Evolutionary conservation across 2,113 vertebrate genomes (phyloP).

Genomic region (Chroicocephalus ridibundus): DNA sequence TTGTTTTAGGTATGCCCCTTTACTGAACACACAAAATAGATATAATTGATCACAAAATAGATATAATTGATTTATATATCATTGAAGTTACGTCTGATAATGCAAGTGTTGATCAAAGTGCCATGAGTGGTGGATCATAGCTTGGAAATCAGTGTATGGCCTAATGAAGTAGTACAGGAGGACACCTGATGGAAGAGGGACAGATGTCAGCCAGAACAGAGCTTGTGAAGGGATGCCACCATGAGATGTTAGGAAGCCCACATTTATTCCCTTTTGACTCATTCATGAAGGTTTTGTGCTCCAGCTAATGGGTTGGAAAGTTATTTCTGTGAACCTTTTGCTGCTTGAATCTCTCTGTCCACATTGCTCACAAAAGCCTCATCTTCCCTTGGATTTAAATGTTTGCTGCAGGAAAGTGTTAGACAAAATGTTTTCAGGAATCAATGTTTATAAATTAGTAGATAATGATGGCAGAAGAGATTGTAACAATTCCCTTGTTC

Average conservation of each 20-base stretch:
- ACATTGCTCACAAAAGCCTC: background rate
- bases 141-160: background rate
- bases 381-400: background rate
- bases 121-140: background rate
- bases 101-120: background rate
- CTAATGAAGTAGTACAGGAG: background rate
- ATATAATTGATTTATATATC: background rate
- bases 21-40: background rate
- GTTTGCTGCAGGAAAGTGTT: background rate
- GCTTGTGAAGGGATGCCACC: background rate
- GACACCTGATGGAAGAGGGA: background rate
- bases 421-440: background rate
- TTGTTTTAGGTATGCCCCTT: background rate
- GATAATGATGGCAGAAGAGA: background rate
- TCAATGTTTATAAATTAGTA: background rate
- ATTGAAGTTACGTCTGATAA: background rate
- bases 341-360: background rate
- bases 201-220: background rate
- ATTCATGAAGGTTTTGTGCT: background rate
- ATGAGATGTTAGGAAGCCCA: background rate
- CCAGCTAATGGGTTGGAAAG: background rate
- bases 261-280: background rate
- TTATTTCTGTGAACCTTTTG: background rate
- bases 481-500: background rate
- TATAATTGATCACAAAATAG: background rate